phyloP scores from a whole-genome alignment of 2,797 vertebrate genomes.

The Sparus aurata region DNA sequence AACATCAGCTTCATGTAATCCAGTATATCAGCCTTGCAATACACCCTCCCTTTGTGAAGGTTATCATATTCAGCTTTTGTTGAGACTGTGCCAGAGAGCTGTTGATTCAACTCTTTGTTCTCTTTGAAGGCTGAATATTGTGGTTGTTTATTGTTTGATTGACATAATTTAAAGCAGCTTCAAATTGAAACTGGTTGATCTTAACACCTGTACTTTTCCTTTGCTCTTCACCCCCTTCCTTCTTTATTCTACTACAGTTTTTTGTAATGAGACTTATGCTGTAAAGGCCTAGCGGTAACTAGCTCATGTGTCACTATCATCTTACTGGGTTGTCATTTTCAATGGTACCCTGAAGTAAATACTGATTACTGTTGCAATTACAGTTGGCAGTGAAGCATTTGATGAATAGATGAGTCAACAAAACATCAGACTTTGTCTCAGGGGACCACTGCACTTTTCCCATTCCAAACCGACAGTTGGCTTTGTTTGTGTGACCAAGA shows the following conservation, averaged over 20 bases:
- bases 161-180: conserved; percentile 8
- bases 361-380: conserved; percentile 7
- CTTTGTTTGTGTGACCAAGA: background rate
- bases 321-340: conserved; percentile 1
- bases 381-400: conserved; percentile 13
- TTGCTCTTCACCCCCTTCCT: background rate
- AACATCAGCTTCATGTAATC: conserved; percentile 40
- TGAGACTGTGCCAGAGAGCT: conserved; percentile 47
- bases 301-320: conserved; percentile 19
- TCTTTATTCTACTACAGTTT: background rate
- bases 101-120: conserved; percentile 40
- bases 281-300: conserved; percentile 8
- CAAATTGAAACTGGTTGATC: conserved; percentile 1
- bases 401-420: background rate
- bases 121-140: conserved; percentile 14
- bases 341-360: background rate
- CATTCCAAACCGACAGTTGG: background rate
- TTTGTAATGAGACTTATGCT: conserved; percentile 15
- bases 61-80: conserved; percentile 58
- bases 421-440: background rate
- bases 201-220: background rate
- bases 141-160: conserved; percentile 8
- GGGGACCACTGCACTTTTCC: background rate
- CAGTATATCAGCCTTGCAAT: conserved; percentile 35
- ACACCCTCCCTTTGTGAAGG: conserved; percentile 18